Base-by-base conservation (phyloP, 2,113 vertebrate genomes). In the Myocastor coypus region DNA sequence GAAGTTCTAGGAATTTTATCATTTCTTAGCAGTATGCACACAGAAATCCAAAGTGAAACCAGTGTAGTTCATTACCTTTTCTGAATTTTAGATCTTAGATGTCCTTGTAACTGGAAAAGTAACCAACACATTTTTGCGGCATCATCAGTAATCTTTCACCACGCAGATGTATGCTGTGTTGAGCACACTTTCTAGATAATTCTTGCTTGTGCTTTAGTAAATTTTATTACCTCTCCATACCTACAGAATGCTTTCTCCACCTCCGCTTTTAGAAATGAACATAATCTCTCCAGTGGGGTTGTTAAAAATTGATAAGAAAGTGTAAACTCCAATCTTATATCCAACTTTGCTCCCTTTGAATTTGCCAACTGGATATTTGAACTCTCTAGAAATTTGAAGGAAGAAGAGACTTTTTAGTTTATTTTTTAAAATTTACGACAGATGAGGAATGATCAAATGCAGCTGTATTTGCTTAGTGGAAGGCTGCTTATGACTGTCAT, bases 231-330 rank as follows among this genome's bases (percentile, higher is more conserved):
- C 4, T 61, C 59, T 82, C 34, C 12, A 40, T 4, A 59, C 16
- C 34, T 7, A 10, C 4, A 8, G 69, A 84, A 40, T 50, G 42
- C 3, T 26, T 63, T 91, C 46, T 37, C 19, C 10, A 4, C 40
- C 57, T 95, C 26, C 5, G 22, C 3, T 61, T 87, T 88, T 69
- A 73, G 28, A 59, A 37, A 73, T 22, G 9, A 71, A 69, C 42
- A 42, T 40, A 78, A 82, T 1, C 4, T 30, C 14, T 22, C 32
- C n/a, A 66, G 2, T 59, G 8, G 40, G 46, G 14, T 82, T 73
- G 20, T 86, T 89, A 61, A 87, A 95, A 83, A 52, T 24, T 42
- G 20, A 84, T 34, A 85, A 80, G 71, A 83, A 91, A 46, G n/a
- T 52, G 46, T 13, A 80, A 46, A 83, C 75, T 57, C 78, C 26